phyloP scores from a whole-genome alignment of 1,140 invertebrate species.

The Palaemon carinicauda region DNA sequence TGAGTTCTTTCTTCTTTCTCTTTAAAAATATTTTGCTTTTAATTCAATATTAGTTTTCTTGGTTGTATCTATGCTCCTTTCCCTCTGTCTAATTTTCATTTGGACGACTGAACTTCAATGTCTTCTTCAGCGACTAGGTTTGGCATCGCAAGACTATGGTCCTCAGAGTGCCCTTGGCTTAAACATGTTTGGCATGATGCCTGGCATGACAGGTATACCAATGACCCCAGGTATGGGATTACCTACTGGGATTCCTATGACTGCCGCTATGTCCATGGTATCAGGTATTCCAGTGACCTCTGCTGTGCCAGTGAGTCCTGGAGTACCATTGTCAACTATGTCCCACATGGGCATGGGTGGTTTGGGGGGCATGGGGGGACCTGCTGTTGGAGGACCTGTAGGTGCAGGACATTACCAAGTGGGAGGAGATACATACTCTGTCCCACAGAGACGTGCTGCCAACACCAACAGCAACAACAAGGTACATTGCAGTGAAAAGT shows the following conservation, averaged over 20 bases:
- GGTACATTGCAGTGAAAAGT: neutral
- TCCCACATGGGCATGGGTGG: constrained; percentile 17
- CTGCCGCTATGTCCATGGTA: constrained; percentile 8
- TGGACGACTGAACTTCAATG: neutral
- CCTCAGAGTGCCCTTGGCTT: constrained; percentile 44
- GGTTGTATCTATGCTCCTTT: constrained; percentile 16
- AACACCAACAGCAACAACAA: constrained; percentile 46
- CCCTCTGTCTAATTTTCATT: neutral
- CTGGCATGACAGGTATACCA: constrained; percentile 21
- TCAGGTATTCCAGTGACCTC: neutral
- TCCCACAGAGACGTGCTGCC: constrained; percentile 40
- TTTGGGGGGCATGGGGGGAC: constrained; percentile 8
- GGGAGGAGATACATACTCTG: constrained; percentile 49
- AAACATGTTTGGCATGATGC: constrained; percentile 46
- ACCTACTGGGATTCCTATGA: constrained; percentile 24
- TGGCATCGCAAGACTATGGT: constrained; percentile 28
- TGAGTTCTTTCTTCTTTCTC: neutral
- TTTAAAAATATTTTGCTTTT: neutral
- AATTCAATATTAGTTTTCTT: neutral
- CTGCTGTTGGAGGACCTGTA: neutral
- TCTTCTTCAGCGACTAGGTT: constrained; percentile 47
- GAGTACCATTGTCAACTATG: constrained; percentile 12
- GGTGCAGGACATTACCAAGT: constrained; percentile 49
- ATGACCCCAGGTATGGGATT: constrained; percentile 4
- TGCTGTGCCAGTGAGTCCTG: constrained; percentile 23